Evolutionary conservation across 2,113 vertebrate genomes (phyloP).

Genomic region (Ailurus styani): DNA sequence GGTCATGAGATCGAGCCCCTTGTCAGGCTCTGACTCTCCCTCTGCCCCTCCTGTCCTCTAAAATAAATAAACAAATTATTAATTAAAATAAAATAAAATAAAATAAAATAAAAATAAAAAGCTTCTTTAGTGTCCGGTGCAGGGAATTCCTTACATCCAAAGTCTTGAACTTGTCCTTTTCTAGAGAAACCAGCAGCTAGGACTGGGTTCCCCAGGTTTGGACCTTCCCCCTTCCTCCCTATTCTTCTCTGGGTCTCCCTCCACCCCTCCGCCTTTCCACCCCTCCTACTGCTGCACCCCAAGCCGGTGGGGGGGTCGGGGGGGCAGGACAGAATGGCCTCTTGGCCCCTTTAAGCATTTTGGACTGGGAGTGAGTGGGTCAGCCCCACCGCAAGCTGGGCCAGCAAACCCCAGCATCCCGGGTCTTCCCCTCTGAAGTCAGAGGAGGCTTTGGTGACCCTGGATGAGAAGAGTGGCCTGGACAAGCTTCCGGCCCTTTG

Average conservation of each 20-base stretch:
- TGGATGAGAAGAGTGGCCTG: not conserved
- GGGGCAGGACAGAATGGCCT: not conserved
- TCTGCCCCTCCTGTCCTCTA: not conserved
- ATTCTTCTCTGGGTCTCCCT: not conserved
- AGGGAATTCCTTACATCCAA: not conserved
- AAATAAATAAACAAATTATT: not conserved
- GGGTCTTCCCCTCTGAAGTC: not conserved
- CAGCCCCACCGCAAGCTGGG: not conserved
- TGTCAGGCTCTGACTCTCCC: not conserved
- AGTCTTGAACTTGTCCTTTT: not conserved
- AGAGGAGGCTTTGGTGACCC: not conserved
- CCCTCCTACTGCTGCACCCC: fast-evolving
- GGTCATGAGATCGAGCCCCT: not conserved
- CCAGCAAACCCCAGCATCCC: not conserved
- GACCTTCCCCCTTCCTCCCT: not conserved
- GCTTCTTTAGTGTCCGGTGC: not conserved
- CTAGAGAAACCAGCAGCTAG: not conserved
- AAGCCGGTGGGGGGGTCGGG: no score
- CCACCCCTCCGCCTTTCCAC: fast-evolving
- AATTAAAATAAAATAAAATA: not conserved
- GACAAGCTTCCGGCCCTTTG: not conserved
- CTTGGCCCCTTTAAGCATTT: not conserved
- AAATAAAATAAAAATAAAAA: not conserved
- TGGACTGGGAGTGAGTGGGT: not conserved
- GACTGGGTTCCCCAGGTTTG: not conserved